Evolutionary conservation across 2,797 vertebrate genomes (phyloP).

Genomic region (Ispidina picta): DNA sequence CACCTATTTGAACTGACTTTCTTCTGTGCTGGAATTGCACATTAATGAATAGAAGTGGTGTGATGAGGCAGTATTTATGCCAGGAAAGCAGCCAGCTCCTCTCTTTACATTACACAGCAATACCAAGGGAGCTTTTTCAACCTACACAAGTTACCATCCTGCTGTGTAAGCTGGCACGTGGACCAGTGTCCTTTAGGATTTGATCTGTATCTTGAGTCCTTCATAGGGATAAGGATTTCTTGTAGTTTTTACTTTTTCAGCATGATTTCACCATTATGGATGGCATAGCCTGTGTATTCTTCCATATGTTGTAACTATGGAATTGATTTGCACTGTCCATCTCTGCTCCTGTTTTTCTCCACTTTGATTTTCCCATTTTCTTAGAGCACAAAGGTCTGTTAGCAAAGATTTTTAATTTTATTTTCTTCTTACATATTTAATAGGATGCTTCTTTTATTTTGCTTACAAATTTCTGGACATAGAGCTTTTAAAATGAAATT

Average conservation of each 20-base stretch:
- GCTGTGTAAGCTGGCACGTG: neutral
- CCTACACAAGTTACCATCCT: neutral
- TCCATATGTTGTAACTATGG: neutral
- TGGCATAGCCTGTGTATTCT: neutral
- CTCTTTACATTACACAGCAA: neutral
- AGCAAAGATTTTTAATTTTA: neutral
- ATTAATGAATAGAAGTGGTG: neutral
- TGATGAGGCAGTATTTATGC: neutral
- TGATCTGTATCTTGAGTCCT: neutral
- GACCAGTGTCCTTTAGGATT: neutral
- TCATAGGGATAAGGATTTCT: neutral
- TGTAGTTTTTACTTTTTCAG: neutral
- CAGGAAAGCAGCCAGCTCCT: neutral
- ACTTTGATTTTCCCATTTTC: neutral
- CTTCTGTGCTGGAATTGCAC: neutral
- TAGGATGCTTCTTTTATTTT: neutral
- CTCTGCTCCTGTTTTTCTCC: neutral
- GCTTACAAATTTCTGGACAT: neutral
- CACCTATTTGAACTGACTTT: neutral
- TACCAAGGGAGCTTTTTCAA: neutral
- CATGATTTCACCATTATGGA: neutral
- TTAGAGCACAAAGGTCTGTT: neutral
- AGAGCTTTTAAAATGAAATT: neutral
- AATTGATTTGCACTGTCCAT: constrained; percentile 37
- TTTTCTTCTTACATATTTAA: neutral